phyloP scores from a whole-genome alignment of 2,888 invertebrate genomes.

The Ochropleura leucogaster region DNA sequence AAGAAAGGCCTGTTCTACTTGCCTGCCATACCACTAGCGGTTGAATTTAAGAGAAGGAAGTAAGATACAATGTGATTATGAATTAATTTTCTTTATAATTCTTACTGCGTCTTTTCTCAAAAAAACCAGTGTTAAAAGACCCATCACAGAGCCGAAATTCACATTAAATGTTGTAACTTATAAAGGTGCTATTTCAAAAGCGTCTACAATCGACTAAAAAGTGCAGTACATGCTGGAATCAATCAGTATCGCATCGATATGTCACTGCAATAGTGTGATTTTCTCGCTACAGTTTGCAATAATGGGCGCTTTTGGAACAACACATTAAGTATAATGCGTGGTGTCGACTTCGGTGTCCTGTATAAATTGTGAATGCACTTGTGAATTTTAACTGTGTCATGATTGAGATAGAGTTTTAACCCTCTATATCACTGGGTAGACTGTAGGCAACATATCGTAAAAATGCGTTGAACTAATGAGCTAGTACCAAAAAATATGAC shows the following conservation, averaged over 20 bases:
- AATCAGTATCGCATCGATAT: too few relatives aligned
- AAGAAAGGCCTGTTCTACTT: conserved; percentile 60
- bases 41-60: conserved; percentile 55
- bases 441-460: too few relatives aligned
- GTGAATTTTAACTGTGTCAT: neutral
- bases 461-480: too few relatives aligned
- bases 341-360: neutral
- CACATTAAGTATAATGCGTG: neutral
- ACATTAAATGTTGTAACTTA: too few relatives aligned
- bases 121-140: too few relatives aligned
- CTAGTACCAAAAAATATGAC: too few relatives aligned
- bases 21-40: conserved; percentile 58
- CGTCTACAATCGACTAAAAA: neutral
- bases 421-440: too few relatives aligned
- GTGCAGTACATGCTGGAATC: too few relatives aligned
- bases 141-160: too few relatives aligned
- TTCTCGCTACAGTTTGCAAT: neutral
- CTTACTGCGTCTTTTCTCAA: too few relatives aligned
- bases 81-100: too few relatives aligned
- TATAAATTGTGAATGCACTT: neutral
- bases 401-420: neutral
- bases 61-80: neutral
- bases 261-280: neutral
- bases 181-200: neutral
- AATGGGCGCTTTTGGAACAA: neutral